A percentile compares a stretch with the other conserved stretches of the same genome.
Conservation (phyloP, 2,797 vertebrate genomes). For the Darevskia nairensis region DNA sequence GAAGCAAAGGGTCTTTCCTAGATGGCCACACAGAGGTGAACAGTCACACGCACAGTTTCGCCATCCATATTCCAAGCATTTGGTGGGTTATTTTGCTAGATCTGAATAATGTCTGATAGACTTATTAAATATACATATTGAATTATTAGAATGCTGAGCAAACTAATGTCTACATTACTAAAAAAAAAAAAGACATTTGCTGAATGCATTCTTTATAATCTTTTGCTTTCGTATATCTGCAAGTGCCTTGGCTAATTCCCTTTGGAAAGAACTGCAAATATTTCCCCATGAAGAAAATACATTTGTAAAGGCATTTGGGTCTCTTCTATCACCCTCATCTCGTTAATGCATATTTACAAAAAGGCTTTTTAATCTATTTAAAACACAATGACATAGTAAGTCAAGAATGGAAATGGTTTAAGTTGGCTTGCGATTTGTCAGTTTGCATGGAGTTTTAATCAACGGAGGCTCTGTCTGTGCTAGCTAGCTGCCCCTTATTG, state of each 20-base stretch:
- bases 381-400: not conserved
- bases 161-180: not conserved
- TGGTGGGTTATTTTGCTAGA: not conserved
- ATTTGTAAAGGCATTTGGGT: not conserved
- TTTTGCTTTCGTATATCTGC: not conserved
- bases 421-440: not conserved
- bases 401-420: not conserved
- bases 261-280: not conserved
- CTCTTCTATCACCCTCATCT: not conserved
- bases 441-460: not conserved
- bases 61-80: not conserved
- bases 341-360: not conserved
- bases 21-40: not conserved
- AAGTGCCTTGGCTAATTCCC: not conserved
- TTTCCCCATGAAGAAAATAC: conserved; percentile 2
- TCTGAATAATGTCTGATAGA: not conserved
- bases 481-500: not conserved
- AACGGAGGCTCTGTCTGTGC: not conserved
- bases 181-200: not conserved
- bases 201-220: not conserved
- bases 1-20: not conserved
- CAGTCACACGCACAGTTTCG: not conserved
- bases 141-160: not conserved
- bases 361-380: conserved; percentile 18
- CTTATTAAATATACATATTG: conserved; percentile 6